Evolutionary conservation across 2,888 invertebrate species (phyloP), one percentile per base, ranked within the genome.

Genomic region (Mythimna ferrago): DNA sequence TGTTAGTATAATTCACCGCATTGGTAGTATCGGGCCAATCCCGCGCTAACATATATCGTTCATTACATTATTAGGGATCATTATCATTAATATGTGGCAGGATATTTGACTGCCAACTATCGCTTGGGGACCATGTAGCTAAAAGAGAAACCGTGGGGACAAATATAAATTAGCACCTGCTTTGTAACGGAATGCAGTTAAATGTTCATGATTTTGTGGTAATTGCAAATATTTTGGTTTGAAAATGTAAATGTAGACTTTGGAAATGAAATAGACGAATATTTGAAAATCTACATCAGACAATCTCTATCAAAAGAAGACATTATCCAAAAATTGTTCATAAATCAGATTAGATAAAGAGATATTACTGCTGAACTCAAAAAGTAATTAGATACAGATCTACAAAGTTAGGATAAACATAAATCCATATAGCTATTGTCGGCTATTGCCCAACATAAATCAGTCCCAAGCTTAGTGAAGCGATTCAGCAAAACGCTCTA

Each of bases 401-500:
- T 65, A 38, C 53, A 60, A 74, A 78, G 77, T 76, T 77, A 72
- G 73, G 67, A 67, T 70, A 82, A 85, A 88, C 83, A 89, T 84
- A 88, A 89, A 88, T 87, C 84, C 82, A 85, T 90, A 91, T 88
- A 86, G 86, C 89, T 90, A 89, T 87, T 87, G 84, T 86, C 81
- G 74, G 63, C 77, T 80, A 76, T 71, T 75, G 71, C 73, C 83
- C 83, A 77, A 89, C 86, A 94, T 94, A 94, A 94, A 95, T 93
- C 94, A 92, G 88, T 83, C 89, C 88, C 83, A 85, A 88, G 91
- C 91, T 92, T 91, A 93, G 89, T 91, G 90, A 87, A 90, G 90
- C 93, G 90, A 92, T 93, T 92, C 92, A 86, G 88, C 91, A 92
- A 89, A 93, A 93, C 89, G 92, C 89, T 89, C 88, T 90, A 90